Percentiles rank a stretch among this genome's conserved stretches.
Conservation (phyloP, 2,888 invertebrate genomes). For the Coremacera marginata region DNA sequence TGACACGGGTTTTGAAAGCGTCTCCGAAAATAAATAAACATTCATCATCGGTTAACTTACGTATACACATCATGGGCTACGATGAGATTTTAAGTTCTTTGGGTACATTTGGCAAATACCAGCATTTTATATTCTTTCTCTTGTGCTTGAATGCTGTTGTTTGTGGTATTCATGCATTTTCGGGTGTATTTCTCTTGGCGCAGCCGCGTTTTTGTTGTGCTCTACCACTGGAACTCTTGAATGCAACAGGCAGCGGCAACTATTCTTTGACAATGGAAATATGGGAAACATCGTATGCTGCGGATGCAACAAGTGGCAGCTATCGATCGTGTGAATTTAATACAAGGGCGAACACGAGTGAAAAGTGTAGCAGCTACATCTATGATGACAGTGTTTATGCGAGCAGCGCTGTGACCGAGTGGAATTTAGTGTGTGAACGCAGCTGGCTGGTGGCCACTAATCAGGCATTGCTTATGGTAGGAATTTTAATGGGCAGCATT, state of each 20-base stretch:
- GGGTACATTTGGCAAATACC: constrained; percentile 75
- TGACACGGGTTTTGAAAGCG: not conserved
- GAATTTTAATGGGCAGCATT: constrained; percentile 80
- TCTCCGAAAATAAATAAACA: not conserved
- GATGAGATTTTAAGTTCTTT: constrained; percentile 77
- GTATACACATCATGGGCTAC: constrained; percentile 74
- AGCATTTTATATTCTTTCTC: constrained; percentile 76
- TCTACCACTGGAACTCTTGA: constrained; percentile 72
- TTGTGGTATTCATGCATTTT: constrained; percentile 80
- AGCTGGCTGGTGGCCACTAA: constrained; percentile 76
- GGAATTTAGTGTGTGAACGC: constrained; percentile 77
- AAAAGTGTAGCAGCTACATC: constrained; percentile 74
- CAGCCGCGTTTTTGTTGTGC: constrained; percentile 76
- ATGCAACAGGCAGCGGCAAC: constrained; percentile 47
- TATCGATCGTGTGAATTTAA: constrained; percentile 16
- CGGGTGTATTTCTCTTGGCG: constrained; percentile 78
- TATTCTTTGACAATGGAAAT: constrained; percentile 68
- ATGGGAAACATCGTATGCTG: constrained; percentile 72
- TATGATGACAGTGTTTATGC: constrained; percentile 74
- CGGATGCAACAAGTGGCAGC: constrained; percentile 69
- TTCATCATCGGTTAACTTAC: not conserved
- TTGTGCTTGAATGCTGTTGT: constrained; percentile 79
- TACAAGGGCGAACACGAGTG: constrained; percentile 53
- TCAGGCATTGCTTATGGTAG: constrained; percentile 76
- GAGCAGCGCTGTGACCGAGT: constrained; percentile 78